Evolutionary conservation across 2,797 vertebrate species (phyloP).

Genomic region (Sebastes alutus): DNA sequence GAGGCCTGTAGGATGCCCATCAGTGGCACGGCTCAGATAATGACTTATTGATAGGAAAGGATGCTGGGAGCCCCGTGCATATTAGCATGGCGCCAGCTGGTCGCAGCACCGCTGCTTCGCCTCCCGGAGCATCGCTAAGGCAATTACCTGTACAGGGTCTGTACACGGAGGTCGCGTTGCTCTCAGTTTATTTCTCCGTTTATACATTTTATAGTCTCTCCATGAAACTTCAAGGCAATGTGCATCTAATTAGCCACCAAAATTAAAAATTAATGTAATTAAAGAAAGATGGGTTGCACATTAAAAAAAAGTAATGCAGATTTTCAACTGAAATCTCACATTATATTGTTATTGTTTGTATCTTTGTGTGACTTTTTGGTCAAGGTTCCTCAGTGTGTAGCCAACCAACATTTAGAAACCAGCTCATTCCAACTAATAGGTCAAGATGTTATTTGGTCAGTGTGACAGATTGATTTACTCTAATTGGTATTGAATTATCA

Average conservation of each 20-base stretch:
- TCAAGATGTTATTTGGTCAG: background rate
- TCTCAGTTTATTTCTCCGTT: background rate
- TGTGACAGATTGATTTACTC: background rate
- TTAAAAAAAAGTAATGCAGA: background rate
- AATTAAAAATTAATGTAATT: background rate
- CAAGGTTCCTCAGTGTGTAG: background rate
- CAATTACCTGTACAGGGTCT: slow-evolving; percentile 59
- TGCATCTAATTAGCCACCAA: background rate
- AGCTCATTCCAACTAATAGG: background rate
- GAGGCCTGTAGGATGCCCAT: slow-evolving; percentile 72
- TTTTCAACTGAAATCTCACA: background rate
- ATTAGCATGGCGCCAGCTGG: slow-evolving; percentile 82
- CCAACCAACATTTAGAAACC: background rate
- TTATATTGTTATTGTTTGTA: background rate
- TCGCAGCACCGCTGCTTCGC: slow-evolving; percentile 50
- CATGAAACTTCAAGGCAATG: background rate
- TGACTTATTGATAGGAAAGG: slow-evolving; percentile 89
- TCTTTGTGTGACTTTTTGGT: background rate
- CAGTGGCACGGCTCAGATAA: slow-evolving; percentile 81
- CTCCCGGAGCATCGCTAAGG: slow-evolving; percentile 71
- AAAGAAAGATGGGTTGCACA: background rate
- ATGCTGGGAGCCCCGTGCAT: slow-evolving; percentile 73
- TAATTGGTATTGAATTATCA: background rate
- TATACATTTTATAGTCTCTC: background rate
- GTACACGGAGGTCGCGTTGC: background rate